Evolutionary conservation across 2,888 invertebrate genomes (phyloP).

Genomic region (Plebejus melissa): DNA sequence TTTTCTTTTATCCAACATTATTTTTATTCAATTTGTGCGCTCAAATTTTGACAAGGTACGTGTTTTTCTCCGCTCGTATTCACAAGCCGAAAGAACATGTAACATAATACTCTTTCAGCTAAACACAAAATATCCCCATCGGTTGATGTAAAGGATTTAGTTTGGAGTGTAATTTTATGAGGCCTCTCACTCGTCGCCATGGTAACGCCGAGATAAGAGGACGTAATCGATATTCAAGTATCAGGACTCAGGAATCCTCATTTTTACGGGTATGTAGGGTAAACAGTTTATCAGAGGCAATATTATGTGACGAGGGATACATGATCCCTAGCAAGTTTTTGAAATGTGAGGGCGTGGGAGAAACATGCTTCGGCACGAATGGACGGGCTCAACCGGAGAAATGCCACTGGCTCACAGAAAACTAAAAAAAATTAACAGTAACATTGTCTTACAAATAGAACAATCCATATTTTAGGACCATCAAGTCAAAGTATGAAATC

Average conservation of each 20-base stretch:
- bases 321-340: not conserved
- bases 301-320: not conserved
- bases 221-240: conserved; percentile 25
- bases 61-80: conserved; percentile 3
- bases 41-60: not conserved
- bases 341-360: too few species aligned
- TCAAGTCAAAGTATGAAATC: too few species aligned
- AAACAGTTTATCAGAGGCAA: not conserved
- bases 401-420: too few species aligned
- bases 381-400: too few species aligned
- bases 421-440: too few species aligned
- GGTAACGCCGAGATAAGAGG: conserved; percentile 23
- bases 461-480: too few species aligned
- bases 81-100: not conserved
- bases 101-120: not conserved
- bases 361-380: too few species aligned
- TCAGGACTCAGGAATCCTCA: conserved; percentile 2
- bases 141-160: conserved; percentile 20
- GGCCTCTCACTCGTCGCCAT: conserved; percentile 15
- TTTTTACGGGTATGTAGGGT: not conserved
- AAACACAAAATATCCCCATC: not conserved
- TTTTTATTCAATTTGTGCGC: not conserved
- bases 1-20: conserved; percentile 2
- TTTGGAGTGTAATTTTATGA: conserved; percentile 24
- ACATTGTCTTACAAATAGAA: too few species aligned